Percentiles rank a stretch among this genome's conserved stretches.
These are phyloP conservation scores for Hermetia illucens DNA, from an alignment of 1,140 invertebrate genomes.

Conservation along the genomic window DNA sequence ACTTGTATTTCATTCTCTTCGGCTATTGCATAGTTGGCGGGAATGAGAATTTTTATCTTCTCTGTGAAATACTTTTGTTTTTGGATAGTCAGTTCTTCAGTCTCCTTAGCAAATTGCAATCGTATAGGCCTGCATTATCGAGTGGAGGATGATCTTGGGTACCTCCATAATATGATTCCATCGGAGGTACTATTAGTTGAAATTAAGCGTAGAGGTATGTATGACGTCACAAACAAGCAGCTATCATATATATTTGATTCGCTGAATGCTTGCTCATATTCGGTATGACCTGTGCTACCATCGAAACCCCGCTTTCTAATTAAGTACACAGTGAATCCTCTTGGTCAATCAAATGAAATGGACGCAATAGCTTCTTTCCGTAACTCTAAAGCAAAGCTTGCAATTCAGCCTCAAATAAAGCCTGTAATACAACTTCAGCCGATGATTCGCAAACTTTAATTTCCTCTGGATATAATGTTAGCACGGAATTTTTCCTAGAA, in stretches of 20 bases:
- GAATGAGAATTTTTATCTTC: slow-evolving; percentile 5
- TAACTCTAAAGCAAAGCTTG: no score
- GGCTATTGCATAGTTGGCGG: slow-evolving; percentile 2
- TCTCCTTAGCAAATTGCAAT: slow-evolving; percentile 11
- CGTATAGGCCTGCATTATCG: slow-evolving; percentile 8
- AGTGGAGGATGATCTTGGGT: slow-evolving; percentile 9
- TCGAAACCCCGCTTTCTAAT: slow-evolving; percentile 11
- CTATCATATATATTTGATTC: slow-evolving; percentile 6
- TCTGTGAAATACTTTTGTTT: no score
- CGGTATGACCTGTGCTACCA: slow-evolving; percentile 9
- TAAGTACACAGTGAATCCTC: no score
- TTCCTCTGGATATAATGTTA: no score
- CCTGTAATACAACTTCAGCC: no score
- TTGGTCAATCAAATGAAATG: no score
- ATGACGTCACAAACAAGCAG: slow-evolving; percentile 12
- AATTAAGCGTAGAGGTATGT: slow-evolving; percentile 7
- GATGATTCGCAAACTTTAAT: no score
- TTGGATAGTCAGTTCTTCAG: slow-evolving; percentile 7
- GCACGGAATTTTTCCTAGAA: no score
- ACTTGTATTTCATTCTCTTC: slow-evolving; percentile 7
- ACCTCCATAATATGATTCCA: slow-evolving; percentile 9
- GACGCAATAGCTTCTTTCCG: no score
- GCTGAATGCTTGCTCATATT: slow-evolving; percentile 10
- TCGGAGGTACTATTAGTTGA: slow-evolving; percentile 2
- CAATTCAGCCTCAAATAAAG: no score